Evolutionary conservation across 2,888 invertebrate species (phyloP).

Genomic region (Ametastegia equiseti): DNA sequence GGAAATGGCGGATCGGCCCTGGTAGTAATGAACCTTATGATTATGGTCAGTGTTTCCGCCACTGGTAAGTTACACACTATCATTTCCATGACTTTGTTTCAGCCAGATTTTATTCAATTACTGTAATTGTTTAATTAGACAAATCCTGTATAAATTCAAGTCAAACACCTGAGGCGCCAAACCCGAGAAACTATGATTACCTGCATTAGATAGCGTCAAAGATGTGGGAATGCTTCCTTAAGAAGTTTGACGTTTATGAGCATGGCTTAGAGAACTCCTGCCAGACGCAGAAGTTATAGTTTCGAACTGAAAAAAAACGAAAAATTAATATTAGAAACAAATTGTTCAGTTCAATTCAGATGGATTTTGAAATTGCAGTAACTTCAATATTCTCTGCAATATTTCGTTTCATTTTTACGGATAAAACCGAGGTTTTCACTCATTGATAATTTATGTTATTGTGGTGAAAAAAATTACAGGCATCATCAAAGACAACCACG

Average conservation of each 20-base stretch:
- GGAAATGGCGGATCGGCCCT: slow-evolving; percentile 85
- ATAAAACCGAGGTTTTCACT: no score
- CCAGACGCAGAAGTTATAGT: not conserved
- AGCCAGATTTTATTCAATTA: not conserved
- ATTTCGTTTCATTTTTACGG: no score
- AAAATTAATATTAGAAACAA: not conserved
- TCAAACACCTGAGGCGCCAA: not conserved
- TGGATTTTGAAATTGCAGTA: not conserved
- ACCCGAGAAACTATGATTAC: not conserved
- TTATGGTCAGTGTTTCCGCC: slow-evolving; percentile 81
- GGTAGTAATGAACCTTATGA: slow-evolving; percentile 84
- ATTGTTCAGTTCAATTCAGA: not conserved
- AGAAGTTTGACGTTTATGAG: not conserved
- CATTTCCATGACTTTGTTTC: not conserved
- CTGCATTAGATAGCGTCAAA: not conserved
- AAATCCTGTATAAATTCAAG: not conserved
- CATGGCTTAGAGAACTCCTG: not conserved
- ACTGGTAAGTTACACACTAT: slow-evolving; percentile 80
- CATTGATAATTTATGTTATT: no score
- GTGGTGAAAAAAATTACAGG: no score
- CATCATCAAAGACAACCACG: no score
- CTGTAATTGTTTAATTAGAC: not conserved
- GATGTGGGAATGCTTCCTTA: not conserved
- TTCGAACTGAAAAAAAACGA: not conserved
- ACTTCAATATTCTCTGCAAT: not conserved